A percentile compares a stretch with the other conserved stretches of the same genome.
Evolutionary conservation across 2,888 invertebrate species (phyloP).

Genomic region (Imbricaverruca yamaguchii): DNA sequence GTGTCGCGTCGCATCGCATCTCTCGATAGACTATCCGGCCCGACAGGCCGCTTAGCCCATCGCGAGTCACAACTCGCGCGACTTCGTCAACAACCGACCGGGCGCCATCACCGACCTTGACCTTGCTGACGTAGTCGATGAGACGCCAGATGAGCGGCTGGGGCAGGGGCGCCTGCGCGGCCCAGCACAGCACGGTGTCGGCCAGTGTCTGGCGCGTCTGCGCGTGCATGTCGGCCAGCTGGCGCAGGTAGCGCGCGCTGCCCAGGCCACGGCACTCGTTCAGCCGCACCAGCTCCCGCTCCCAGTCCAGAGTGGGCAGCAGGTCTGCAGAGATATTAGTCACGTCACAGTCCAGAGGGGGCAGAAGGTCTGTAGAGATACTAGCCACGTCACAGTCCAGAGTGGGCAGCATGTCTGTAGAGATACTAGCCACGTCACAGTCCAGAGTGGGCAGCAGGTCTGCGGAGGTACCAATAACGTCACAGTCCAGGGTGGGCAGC

Average conservation of each 20-base stretch:
- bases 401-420: no score
- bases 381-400: no score
- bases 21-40: no score
- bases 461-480: no score
- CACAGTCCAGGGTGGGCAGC: constrained; percentile 36
- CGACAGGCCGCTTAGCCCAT: no score
- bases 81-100: no score
- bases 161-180: constrained; percentile 66
- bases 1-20: no score
- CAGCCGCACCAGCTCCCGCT: constrained; percentile 62
- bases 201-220: constrained; percentile 64
- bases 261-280: constrained; percentile 84
- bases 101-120: constrained; percentile 34
- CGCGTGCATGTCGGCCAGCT: constrained; percentile 65
- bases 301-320: constrained; percentile 51
- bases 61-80: no score
- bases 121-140: constrained; percentile 38
- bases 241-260: constrained; percentile 71
- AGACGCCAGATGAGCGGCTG: constrained; percentile 57
- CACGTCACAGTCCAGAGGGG: no score
- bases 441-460: no score
- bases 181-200: constrained; percentile 66
- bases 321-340: constrained; percentile 42
- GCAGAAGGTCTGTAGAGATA: no score
- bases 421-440: no score